phyloP scores from a whole-genome alignment of 2,113 vertebrate genomes.

The Hemichromis elongatus region DNA sequence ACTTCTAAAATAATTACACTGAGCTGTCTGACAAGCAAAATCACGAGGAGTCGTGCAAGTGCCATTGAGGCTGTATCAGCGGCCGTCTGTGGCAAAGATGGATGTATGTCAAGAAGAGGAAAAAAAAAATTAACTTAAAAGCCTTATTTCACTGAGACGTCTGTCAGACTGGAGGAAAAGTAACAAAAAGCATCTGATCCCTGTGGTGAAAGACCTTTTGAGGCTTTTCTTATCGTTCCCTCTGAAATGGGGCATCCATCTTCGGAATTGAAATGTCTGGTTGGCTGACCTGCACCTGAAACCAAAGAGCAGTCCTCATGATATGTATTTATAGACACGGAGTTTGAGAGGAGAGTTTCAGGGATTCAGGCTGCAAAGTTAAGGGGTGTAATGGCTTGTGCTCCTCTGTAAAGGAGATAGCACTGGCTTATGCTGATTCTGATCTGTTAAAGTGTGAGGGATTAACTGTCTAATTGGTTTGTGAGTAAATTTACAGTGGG shows the following conservation, averaged over 20 bases:
- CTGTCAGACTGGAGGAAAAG: slow-evolving; percentile 49
- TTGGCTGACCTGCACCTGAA: slow-evolving; percentile 71
- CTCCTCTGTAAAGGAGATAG: not conserved
- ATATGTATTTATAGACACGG: slow-evolving; percentile 57
- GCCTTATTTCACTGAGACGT: slow-evolving; percentile 44
- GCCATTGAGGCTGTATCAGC: slow-evolving; percentile 19
- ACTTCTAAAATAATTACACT: not conserved
- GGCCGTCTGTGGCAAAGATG: slow-evolving; percentile 28
- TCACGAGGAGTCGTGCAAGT: not conserved
- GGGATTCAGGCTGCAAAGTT: not conserved
- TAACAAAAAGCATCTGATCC: slow-evolving; percentile 63
- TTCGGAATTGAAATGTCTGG: slow-evolving; percentile 78
- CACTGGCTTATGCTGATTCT: not conserved
- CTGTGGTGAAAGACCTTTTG: slow-evolving; percentile 53
- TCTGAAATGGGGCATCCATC: slow-evolving; percentile 73
- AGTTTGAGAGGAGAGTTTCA: not conserved
- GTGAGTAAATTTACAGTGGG: not conserved
- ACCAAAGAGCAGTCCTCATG: slow-evolving; percentile 49
- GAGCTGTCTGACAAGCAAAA: not conserved
- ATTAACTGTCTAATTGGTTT: not conserved
- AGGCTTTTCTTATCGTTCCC: slow-evolving; percentile 65
- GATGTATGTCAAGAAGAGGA: slow-evolving; percentile 23
- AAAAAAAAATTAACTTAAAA: not conserved
- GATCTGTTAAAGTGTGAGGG: not conserved
- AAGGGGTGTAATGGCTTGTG: not conserved